Percentiles rank a stretch among this genome's conserved stretches.
phyloP scores from a whole-genome alignment of 2,797 vertebrate genomes.

The Buceros bicornis region DNA sequence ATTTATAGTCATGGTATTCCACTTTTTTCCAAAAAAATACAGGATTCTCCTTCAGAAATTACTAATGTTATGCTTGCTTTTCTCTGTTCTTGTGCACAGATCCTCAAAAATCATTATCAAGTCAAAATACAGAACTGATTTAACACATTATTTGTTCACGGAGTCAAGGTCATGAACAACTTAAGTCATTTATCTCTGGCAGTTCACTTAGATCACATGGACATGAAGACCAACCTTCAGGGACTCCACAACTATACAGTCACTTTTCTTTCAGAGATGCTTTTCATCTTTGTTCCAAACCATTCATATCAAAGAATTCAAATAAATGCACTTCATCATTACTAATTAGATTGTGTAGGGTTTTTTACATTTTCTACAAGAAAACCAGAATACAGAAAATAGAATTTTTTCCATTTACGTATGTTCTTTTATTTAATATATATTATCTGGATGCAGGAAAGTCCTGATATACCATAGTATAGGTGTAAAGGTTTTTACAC shows the following conservation, averaged over 20 bases:
- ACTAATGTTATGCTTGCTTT: not conserved
- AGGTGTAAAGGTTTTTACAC: not conserved
- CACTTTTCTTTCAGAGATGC: not conserved
- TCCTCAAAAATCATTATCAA: not conserved
- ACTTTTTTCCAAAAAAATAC: not conserved
- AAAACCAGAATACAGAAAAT: not conserved
- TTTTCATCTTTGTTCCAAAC: not conserved
- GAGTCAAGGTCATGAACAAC: not conserved
- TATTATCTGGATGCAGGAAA: not conserved
- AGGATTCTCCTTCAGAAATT: not conserved
- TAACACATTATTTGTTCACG: not conserved
- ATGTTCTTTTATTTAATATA: not conserved
- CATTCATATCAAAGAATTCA: not conserved
- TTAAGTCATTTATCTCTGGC: not conserved
- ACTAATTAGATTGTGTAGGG: not conserved
- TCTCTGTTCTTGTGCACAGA: not conserved
- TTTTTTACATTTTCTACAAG: not conserved
- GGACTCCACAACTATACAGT: not conserved
- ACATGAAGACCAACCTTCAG: not conserved
- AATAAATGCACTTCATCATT: not conserved
- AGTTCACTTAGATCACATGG: not conserved
- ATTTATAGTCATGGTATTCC: not conserved
- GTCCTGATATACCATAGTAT: accelerated
- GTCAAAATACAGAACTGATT: not conserved
- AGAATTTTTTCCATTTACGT: not conserved